Conservation (phyloP, 2,888 invertebrate genomes). For the Exephanes ischioxanthus region DNA sequence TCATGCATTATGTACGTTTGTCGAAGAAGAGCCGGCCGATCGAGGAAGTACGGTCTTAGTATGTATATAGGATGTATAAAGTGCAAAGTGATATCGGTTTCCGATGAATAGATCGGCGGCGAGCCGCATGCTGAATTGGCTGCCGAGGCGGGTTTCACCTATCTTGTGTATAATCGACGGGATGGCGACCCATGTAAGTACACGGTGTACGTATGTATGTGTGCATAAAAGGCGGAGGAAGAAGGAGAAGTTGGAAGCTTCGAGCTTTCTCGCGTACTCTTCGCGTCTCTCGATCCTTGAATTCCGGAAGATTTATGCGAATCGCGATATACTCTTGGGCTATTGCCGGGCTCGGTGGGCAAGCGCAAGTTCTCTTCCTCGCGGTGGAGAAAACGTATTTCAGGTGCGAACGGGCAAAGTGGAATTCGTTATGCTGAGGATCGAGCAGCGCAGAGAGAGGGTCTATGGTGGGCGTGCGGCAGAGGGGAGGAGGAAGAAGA, state of each 20-base stretch:
- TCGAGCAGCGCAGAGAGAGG: conserved; percentile 60
- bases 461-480: conserved; percentile 54
- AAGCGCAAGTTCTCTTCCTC: conserved; percentile 13
- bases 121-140: conserved; percentile 57
- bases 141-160: conserved; percentile 55
- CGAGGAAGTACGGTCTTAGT: conserved; percentile 5
- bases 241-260: conserved; percentile 48
- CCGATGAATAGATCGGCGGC: conserved; percentile 62
- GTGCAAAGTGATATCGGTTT: conserved; percentile 56
- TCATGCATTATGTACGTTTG: conserved; percentile 10
- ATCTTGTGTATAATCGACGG: conserved; percentile 62
- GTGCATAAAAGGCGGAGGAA: not conserved
- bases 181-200: conserved; percentile 56
- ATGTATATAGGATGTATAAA: conserved; percentile 22
- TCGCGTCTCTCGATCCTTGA: conserved; percentile 70
- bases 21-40: conserved; percentile 10
- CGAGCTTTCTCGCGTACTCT: conserved; percentile 34
- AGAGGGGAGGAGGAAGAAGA: conserved; percentile 50
- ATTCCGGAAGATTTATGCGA: conserved; percentile 79
- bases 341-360: conserved; percentile 44
- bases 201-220: conserved; percentile 44
- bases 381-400: conserved; percentile 73
- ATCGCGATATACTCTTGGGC: conserved; percentile 75
- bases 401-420: conserved; percentile 69
- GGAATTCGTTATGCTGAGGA: conserved; percentile 67